phyloP scores from a whole-genome alignment of 2,113 vertebrate species.

The Leucoraja erinaceus region DNA sequence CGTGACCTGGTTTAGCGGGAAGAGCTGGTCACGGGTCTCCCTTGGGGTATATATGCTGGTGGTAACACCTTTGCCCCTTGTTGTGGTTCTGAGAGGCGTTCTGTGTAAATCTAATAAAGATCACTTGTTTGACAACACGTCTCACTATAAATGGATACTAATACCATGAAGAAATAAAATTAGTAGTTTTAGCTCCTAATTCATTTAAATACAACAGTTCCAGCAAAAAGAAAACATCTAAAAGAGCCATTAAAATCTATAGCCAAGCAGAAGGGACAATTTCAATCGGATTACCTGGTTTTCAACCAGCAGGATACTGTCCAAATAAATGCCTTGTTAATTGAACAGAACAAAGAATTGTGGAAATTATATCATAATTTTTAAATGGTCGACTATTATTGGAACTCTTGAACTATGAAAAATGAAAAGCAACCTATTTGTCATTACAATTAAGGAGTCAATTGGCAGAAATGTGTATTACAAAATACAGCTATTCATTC shows the following conservation, averaged over 20 bases:
- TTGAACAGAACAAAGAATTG: not conserved
- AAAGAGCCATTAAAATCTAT: not conserved
- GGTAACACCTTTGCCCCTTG: too few relatives aligned
- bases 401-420: not conserved
- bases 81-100: too few relatives aligned
- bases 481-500: too few relatives aligned
- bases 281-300: not conserved
- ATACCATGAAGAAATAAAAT: not conserved
- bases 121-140: too few relatives aligned
- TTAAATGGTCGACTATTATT: not conserved
- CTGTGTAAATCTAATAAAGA: too few relatives aligned
- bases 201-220: not conserved
- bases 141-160: not conserved
- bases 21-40: too few relatives aligned
- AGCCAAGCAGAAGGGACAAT: not conserved
- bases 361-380: not conserved
- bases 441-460: not conserved
- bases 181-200: not conserved
- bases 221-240: not conserved
- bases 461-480: not conserved
- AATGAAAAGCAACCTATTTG: not conserved
- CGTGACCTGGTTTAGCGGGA: too few relatives aligned
- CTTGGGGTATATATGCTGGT: too few relatives aligned
- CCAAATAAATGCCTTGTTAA: not conserved
- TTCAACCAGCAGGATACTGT: not conserved